A percentile compares a stretch with the other conserved stretches of the same genome.
Conservation (phyloP, 2,113 vertebrate species). For the Gopherus evgoodei region DNA sequence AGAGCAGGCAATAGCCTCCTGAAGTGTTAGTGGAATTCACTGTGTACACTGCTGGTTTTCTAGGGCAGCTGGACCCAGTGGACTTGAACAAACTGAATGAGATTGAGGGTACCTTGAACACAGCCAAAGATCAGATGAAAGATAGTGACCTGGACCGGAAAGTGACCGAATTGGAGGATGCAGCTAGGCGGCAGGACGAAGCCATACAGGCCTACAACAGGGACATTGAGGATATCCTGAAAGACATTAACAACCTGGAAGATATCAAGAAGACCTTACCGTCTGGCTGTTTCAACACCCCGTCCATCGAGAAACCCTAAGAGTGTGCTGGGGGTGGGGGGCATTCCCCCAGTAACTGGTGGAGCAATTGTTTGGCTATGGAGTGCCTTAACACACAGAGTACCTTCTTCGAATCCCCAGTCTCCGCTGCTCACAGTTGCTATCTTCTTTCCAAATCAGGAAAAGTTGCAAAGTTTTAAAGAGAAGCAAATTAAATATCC, state of each 20-base stretch:
- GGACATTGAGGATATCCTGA: conserved; percentile 92
- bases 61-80: conserved; percentile 95
- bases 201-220: conserved; percentile 91
- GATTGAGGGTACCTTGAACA: conserved; percentile 89
- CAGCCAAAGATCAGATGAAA: conserved; percentile 90
- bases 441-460: conserved; percentile 74
- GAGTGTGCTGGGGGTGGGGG: conserved; percentile 36
- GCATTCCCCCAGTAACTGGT: conserved; percentile 33
- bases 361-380: conserved; percentile 65
- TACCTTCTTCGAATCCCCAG: conserved; percentile 75
- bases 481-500: conserved; percentile 74
- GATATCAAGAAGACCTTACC: conserved; percentile 97
- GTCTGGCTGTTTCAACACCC: conserved; percentile 95
- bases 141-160: conserved; percentile 89
- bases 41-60: conserved; percentile 17
- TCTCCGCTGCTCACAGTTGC: conserved; percentile 72
- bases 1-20: accelerated
- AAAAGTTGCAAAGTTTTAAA: conserved; percentile 72
- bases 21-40: not conserved
- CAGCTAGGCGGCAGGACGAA: conserved; percentile 89
- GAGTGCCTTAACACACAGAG: conserved; percentile 87
- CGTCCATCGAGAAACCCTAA: conserved; percentile 91
- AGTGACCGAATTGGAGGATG: conserved; percentile 87
- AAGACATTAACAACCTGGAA: conserved; percentile 93
- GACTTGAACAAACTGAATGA: conserved; percentile 92